A percentile compares a stretch with the other conserved stretches of the same genome.
These are phyloP conservation scores for Stegastes partitus DNA, from an alignment of 2,113 vertebrate species.

Conservation along the genomic window DNA sequence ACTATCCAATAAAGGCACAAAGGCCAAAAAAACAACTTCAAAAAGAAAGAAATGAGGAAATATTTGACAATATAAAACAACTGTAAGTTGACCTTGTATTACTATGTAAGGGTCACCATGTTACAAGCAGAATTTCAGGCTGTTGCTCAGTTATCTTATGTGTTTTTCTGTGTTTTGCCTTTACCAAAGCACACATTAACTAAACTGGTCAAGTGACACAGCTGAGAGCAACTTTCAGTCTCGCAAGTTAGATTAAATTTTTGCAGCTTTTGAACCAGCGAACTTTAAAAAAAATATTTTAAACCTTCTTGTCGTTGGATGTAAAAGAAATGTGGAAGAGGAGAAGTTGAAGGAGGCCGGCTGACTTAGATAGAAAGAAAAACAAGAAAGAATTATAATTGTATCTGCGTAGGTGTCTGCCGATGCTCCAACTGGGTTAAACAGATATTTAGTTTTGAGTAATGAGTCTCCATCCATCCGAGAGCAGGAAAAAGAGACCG, in stretches of 20 bases:
- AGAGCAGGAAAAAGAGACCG: conserved; percentile 47
- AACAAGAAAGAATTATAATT: conserved; percentile 25
- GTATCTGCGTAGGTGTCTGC: conserved; percentile 14
- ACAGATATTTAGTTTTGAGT: conserved; percentile 63
- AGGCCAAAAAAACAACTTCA: too few relatives aligned
- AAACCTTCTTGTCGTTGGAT: neutral
- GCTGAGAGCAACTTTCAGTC: neutral
- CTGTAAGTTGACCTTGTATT: too few relatives aligned
- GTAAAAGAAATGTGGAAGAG: neutral
- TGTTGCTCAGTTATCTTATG: neutral
- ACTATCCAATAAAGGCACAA: too few relatives aligned
- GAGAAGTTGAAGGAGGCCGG: conserved; percentile 10
- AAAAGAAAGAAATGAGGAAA: too few relatives aligned
- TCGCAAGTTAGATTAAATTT: neutral
- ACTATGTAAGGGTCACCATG: too few relatives aligned
- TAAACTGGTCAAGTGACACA: neutral
- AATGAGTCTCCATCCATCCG: conserved; percentile 59
- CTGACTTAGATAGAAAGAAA: neutral
- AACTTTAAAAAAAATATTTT: conserved; percentile 23
- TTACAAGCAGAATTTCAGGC: neutral
- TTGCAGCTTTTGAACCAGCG: neutral
- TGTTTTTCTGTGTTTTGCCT: neutral
- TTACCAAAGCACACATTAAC: neutral
- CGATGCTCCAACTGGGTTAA: conserved; percentile 70
- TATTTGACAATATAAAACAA: too few relatives aligned